These are phyloP conservation scores for Luffia ferchaultella DNA, from an alignment of 2,888 invertebrate species.

Conservation along the genomic window DNA sequence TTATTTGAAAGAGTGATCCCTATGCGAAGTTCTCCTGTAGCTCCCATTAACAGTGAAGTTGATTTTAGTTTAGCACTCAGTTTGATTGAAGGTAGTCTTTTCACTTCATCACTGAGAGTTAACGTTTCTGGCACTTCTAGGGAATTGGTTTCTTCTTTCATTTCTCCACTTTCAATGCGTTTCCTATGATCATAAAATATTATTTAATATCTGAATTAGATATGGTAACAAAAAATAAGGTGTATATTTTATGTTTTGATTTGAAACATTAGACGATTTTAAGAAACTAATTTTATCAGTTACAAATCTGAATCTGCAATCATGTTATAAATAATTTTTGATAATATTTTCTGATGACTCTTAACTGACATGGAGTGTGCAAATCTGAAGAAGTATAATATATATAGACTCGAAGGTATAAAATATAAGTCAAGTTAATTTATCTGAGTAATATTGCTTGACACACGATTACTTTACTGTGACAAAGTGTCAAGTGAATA, in stretches of 20 bases:
- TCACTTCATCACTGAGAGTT: conserved; percentile 77
- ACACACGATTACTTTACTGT: no score
- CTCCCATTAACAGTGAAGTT: conserved; percentile 73
- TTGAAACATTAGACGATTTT: no score
- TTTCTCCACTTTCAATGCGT: conserved; percentile 40
- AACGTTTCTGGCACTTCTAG: conserved; percentile 41
- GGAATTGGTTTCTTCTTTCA: conserved; percentile 28
- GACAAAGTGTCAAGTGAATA: no score
- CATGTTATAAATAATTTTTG: not conserved
- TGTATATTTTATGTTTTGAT: no score
- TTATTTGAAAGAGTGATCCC: conserved; percentile 76
- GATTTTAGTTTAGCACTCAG: conserved; percentile 75
- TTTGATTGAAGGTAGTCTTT: conserved; percentile 71
- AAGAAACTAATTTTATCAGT: not conserved
- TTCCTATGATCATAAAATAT: conserved; percentile 26
- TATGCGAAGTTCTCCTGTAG: conserved; percentile 74
- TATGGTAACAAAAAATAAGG: not conserved
- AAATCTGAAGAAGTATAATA: no score
- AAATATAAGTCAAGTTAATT: no score
- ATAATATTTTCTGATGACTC: not conserved
- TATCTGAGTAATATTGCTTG: no score
- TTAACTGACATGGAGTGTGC: not conserved
- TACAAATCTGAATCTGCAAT: no score
- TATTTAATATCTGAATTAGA: not conserved
- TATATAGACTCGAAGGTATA: no score